Conservation (phyloP, 1,140 invertebrate species). For the Danaus plexippus region DNA sequence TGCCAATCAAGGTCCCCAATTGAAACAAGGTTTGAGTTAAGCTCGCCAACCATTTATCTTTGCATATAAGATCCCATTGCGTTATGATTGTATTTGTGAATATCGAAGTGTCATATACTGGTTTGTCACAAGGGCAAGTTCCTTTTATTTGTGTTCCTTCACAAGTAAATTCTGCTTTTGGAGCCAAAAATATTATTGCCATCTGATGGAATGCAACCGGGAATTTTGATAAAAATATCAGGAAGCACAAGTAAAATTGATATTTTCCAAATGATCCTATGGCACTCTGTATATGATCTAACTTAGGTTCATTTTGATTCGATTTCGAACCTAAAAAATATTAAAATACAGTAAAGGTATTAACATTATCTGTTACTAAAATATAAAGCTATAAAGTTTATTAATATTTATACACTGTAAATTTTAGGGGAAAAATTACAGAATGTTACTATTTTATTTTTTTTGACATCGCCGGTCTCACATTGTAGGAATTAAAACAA, state of each 20-base stretch:
- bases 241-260: conserved; percentile 76
- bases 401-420: too few species aligned
- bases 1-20: conserved; percentile 60
- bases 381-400: background rate
- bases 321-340: conserved; percentile 28
- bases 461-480: too few species aligned
- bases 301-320: conserved; percentile 13
- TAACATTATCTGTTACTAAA: background rate
- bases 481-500: too few species aligned
- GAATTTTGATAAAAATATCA: conserved; percentile 79
- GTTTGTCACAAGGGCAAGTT: conserved; percentile 71
- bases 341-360: conserved; percentile 3
- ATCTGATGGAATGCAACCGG: conserved; percentile 81
- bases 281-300: conserved; percentile 67
- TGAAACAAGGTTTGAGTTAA: conserved; percentile 75
- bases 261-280: conserved; percentile 80
- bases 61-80: conserved; percentile 83
- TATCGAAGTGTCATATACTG: conserved; percentile 74
- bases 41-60: conserved; percentile 74
- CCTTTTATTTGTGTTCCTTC: conserved; percentile 34
- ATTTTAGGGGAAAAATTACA: too few species aligned
- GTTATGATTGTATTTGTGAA: conserved; percentile 81
- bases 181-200: conserved; percentile 76
- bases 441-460: too few species aligned
- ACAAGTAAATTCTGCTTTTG: conserved; percentile 68